phyloP scores from a whole-genome alignment of 2,797 vertebrate species.

The Mus minutoides region DNA sequence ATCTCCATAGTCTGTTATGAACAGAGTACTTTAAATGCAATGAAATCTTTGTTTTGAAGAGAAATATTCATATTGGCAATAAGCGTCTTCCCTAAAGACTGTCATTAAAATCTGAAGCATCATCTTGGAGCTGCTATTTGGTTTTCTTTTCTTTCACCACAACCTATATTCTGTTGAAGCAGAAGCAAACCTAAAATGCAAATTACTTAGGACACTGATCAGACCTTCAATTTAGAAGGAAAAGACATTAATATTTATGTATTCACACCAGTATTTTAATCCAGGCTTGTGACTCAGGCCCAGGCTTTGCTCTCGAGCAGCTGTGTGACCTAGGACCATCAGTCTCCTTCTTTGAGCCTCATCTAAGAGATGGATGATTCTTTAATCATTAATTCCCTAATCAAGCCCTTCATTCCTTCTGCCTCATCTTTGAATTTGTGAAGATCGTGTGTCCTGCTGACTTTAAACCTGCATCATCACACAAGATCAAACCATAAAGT shows the following conservation, averaged over 20 bases:
- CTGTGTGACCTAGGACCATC: slow-evolving; percentile 46
- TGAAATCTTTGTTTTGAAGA: slow-evolving; percentile 28
- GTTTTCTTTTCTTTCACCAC: neutral
- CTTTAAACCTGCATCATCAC: slow-evolving; percentile 30
- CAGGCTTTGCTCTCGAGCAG: slow-evolving; percentile 8
- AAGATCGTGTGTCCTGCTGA: slow-evolving; percentile 67
- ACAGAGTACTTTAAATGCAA: slow-evolving; percentile 11
- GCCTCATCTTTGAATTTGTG: slow-evolving; percentile 24
- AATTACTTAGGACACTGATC: neutral
- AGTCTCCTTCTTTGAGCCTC: neutral
- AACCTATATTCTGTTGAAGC: neutral
- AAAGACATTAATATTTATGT: neutral
- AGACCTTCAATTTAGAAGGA: neutral
- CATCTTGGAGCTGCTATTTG: neutral
- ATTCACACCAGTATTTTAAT: neutral
- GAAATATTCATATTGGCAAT: neutral
- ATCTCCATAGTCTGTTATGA: neutral
- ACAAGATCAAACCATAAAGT: slow-evolving; percentile 69
- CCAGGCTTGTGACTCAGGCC: neutral
- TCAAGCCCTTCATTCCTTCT: slow-evolving; percentile 44
- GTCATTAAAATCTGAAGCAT: neutral
- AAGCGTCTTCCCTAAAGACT: neutral
- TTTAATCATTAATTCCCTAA: too few species aligned
- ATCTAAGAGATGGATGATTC: slow-evolving; percentile 56
- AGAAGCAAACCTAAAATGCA: neutral